These are phyloP conservation scores for Kryptolebias ocellatus DNA, from an alignment of 2,797 vertebrate species.

Conservation along the genomic window DNA sequence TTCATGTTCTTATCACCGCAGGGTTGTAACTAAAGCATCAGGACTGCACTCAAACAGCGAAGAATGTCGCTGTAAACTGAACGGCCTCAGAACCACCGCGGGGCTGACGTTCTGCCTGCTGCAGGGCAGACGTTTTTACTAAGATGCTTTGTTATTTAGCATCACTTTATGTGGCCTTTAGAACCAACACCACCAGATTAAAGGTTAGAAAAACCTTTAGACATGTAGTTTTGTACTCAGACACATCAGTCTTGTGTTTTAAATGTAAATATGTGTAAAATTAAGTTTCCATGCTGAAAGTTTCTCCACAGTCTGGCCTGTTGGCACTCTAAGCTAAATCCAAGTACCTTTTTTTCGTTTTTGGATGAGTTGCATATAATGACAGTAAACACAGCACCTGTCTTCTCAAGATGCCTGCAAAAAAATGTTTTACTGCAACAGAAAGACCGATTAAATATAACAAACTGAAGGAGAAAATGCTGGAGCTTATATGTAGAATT, in stretches of 20 bases:
- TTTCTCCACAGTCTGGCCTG: conserved; percentile 2
- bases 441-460: too few relatives aligned
- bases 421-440: too few relatives aligned
- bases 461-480: too few relatives aligned
- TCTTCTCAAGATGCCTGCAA: too few relatives aligned
- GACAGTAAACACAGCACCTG: neutral
- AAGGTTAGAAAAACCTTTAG: conserved; percentile 4
- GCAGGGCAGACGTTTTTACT: too few relatives aligned
- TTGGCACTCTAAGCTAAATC: conserved; percentile 4
- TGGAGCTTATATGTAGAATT: neutral
- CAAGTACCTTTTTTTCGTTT: conserved; percentile 8
- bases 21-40: conserved; percentile 10
- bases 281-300: neutral
- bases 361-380: neutral
- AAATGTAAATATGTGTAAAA: neutral
- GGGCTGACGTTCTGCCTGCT: neutral
- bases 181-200: conserved; percentile 12
- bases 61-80: neutral
- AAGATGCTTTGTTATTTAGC: too few relatives aligned
- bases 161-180: neutral
- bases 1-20: conserved; percentile 6
- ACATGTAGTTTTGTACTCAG: too few relatives aligned
- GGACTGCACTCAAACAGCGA: conserved; percentile 6
- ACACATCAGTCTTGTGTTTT: neutral
- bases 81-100: too few relatives aligned